Evolutionary conservation across 1,140 invertebrate genomes (phyloP).

Genomic region (Meloidogyne chitwoodi): DNA sequence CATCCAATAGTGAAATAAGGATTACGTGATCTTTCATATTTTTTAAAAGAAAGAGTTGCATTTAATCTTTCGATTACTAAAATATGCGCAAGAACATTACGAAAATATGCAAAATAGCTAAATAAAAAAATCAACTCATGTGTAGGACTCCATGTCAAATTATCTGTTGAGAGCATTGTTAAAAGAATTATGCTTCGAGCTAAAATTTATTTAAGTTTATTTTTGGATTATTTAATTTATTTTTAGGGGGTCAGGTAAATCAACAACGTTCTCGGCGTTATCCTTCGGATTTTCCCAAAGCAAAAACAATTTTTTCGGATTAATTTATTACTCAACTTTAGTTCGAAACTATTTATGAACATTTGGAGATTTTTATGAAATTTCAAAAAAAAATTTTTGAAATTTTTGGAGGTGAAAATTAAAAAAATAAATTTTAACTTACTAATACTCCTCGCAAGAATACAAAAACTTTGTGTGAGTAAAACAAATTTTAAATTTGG

Average conservation of each 20-base stretch:
- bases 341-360: no score
- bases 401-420: no score
- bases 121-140: neutral
- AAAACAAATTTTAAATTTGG: neutral
- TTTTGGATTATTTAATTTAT: no score
- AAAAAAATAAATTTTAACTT: neutral
- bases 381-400: no score
- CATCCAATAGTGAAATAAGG: neutral
- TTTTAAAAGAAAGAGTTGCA: neutral
- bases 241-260: no score
- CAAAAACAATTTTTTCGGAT: no score
- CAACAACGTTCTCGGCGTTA: no score
- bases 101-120: neutral
- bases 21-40: neutral
- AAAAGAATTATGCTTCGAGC: neutral
- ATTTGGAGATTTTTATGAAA: no score
- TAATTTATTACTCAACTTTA: no score
- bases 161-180: neutral
- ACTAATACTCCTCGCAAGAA: neutral
- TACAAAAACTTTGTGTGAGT: neutral
- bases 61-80: slow-evolving; percentile 10
- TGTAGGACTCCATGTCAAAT: neutral
- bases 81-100: neutral
- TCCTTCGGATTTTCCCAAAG: no score
- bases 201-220: neutral